These are phyloP conservation scores for Heteropelma amictum DNA, from an alignment of 2,888 invertebrate species.

Conservation along the genomic window DNA sequence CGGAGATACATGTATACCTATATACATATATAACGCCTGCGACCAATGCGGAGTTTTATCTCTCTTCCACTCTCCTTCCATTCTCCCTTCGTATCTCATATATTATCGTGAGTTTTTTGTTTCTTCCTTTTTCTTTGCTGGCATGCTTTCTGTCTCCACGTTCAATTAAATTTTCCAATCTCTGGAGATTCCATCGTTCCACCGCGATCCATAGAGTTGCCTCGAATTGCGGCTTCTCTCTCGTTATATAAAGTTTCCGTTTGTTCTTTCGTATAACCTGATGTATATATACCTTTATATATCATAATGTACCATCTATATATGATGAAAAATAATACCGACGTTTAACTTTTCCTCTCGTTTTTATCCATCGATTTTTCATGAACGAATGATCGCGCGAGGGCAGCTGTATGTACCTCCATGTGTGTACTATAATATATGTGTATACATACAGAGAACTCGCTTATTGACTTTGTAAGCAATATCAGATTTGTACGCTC, in stretches of 20 bases:
- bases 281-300: background rate
- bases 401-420: no score
- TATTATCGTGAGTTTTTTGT: background rate
- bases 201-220: background rate
- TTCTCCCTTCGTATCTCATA: background rate
- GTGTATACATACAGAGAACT: no score
- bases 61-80: background rate
- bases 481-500: no score
- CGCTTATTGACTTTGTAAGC: no score
- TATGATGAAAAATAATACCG: no score
- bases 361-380: no score
- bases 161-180: constrained; percentile 43
- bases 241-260: no score
- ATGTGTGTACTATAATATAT: no score
- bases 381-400: no score
- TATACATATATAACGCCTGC: background rate
- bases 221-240: background rate
- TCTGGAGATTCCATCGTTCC: constrained; percentile 16
- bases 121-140: background rate
- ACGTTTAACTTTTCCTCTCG: no score
- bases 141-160: background rate
- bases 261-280: background rate
- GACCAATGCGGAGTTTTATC: background rate
- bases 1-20: background rate
- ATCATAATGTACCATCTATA: no score